Conservation (phyloP, 2,797 vertebrate species). For the Miopithecus talapoin region DNA sequence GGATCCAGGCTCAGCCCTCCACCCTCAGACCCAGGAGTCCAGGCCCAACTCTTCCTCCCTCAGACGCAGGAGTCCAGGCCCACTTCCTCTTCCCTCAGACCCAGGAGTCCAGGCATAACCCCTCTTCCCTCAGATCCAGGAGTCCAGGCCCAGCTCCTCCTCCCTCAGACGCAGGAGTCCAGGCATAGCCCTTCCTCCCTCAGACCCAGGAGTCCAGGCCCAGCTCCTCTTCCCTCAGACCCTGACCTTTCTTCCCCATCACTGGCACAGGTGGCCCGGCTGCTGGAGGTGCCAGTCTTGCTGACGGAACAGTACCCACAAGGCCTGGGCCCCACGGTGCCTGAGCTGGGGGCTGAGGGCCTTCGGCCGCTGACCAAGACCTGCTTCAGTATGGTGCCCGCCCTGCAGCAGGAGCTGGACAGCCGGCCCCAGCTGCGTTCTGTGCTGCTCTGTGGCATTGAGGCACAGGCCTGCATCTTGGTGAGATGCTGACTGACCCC, state of each 20-base stretch:
- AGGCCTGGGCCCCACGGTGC: constrained; percentile 92
- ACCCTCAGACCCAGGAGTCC: neutral
- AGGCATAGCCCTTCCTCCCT: neutral
- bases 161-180: neutral
- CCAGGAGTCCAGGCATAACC: fast-evolving
- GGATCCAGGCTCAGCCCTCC: neutral
- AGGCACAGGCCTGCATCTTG: constrained; percentile 92
- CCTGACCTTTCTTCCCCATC: too few species aligned
- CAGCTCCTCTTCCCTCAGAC: neutral
- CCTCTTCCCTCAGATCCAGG: neutral
- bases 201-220: neutral
- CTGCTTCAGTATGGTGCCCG: constrained; percentile 91
- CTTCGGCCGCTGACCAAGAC: constrained; percentile 89
- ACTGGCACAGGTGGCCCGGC: constrained; percentile 84
- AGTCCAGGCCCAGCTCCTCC: too few species aligned
- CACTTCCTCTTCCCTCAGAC: neutral
- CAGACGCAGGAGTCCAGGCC: fast-evolving
- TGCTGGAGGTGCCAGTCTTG: constrained; percentile 88
- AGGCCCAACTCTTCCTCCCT: fast-evolving
- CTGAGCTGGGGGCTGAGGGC: constrained; percentile 88
- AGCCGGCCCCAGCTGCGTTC: constrained; percentile 83
- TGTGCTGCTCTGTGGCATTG: constrained; percentile 93
- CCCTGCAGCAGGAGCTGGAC: constrained; percentile 69
- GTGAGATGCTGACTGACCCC: constrained; percentile 80
- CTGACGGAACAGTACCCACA: constrained; percentile 94